These are phyloP conservation scores for Setipinna tenuifilis DNA, from an alignment of 2,797 vertebrate genomes.

Conservation along the genomic window DNA sequence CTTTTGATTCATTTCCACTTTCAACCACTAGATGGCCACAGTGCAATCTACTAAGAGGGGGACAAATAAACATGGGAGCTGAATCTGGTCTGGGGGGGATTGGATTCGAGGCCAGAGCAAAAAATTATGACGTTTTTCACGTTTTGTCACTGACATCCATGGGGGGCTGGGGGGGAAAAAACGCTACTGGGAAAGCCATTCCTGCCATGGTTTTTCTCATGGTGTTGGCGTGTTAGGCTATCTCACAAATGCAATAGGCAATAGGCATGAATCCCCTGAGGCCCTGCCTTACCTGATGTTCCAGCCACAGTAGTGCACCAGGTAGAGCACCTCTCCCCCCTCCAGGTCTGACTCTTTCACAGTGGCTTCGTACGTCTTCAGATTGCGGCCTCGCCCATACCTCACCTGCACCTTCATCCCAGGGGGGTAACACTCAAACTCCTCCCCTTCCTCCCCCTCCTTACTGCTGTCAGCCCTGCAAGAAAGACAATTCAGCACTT, in stretches of 20 bases:
- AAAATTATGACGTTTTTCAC: background rate
- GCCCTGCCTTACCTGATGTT: slow-evolving; percentile 87
- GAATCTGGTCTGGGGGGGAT: slow-evolving; percentile 8
- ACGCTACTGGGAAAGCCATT: background rate
- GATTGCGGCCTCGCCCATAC: slow-evolving; percentile 85
- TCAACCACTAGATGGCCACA: slow-evolving; percentile 74
- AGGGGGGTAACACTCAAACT: slow-evolving; percentile 87
- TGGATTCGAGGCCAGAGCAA: slow-evolving; percentile 32
- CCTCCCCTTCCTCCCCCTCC: slow-evolving; percentile 85
- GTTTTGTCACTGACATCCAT: background rate
- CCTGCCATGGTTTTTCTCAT: background rate
- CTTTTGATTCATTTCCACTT: slow-evolving; percentile 49
- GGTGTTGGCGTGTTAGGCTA: slow-evolving; percentile 42
- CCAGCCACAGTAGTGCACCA: slow-evolving; percentile 91
- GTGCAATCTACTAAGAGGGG: slow-evolving; percentile 51
- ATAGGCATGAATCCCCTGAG: slow-evolving; percentile 72
- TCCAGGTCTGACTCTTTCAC: slow-evolving; percentile 87
- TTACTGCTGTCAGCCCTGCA: slow-evolving; percentile 87
- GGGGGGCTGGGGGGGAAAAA: background rate
- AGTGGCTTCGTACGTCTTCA: slow-evolving; percentile 87
- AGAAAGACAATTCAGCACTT: slow-evolving; percentile 85
- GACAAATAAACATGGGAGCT: background rate
- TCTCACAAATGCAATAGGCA: slow-evolving; percentile 67
- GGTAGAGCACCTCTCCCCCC: slow-evolving; percentile 87
- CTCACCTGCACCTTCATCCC: slow-evolving; percentile 90